Base-by-base conservation (phyloP, 2,113 vertebrate species). In the Rhinolophus ferrumequinum region DNA sequence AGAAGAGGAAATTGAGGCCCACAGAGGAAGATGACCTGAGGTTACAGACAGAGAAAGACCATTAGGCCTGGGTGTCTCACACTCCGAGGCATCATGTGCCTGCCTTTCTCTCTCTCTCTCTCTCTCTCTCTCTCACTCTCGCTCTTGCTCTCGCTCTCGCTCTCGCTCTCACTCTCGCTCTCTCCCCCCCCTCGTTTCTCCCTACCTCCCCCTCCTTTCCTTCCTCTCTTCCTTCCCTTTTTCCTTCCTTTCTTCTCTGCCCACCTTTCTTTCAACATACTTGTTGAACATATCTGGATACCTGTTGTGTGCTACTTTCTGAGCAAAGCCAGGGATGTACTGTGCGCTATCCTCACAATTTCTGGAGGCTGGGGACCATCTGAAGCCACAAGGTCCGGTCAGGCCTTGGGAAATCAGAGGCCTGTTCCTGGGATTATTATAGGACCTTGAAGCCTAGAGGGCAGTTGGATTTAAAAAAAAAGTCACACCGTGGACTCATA, bases 1-100 rank as follows among this genome's bases (percentile, higher is more conserved):
- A 79, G 64, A 87, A 90, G 95, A 96, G 94, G 96, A 98, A 97
- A 97, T 97, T 94, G 93, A 97, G 96, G 83, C 86, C 96, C 95
- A 73, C 75, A 54, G 96, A 96, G 82, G 89, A 86, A 95, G 90
- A 92, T 18, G 52, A 93, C 95, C 97, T 54, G 92, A 92, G 93
- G 92, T 67, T 96, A 80, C 67, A 88, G 80, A 84, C 58, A 58
- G 87, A 95, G 47, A 79, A 33, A 93, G 84, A 54, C 26, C 30
- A 35, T 41, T 4, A 67, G 56, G 50, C 60, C 67, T 56, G 67
- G 8, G 72, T 6, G 10, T 58, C 58, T 84, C 83, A 69, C 12
- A 7, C 30, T 41, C 26, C 60, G 28, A 0, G 62, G 41, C 85
- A 69, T 86, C 85, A 69, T 83, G 52, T 58, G 56, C 21, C 64